Conservation (phyloP, 2,888 invertebrate species). For the Amblyjoppa fuscipennis region DNA sequence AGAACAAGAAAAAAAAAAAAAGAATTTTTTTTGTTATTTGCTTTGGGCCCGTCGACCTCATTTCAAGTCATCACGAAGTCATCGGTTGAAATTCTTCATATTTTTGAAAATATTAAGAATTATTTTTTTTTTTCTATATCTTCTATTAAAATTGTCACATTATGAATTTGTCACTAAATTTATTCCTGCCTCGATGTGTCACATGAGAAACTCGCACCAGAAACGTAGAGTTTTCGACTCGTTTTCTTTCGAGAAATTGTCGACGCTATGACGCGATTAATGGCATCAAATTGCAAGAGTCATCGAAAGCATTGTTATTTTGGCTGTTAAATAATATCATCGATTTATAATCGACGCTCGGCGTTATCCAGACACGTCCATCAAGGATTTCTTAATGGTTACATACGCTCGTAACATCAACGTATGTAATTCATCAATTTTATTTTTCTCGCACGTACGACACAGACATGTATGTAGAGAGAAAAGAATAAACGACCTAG, state of each 20-base stretch:
- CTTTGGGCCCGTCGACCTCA: neutral
- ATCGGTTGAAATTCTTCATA: neutral
- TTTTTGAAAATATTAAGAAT: neutral
- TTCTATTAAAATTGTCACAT: too few species aligned
- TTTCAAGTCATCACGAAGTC: neutral
- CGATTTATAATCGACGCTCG: neutral
- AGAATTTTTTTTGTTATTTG: neutral
- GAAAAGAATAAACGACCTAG: constrained; percentile 14
- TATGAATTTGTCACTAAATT: too few species aligned
- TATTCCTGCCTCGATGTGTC: too few species aligned
- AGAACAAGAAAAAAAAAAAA: neutral
- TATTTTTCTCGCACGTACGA: neutral
- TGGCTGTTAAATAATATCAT: neutral
- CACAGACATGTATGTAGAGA: neutral
- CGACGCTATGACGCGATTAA: too few species aligned
- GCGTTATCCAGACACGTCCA: neutral
- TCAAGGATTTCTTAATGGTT: neutral
- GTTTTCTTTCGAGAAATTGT: too few species aligned
- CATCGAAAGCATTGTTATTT: too few species aligned
- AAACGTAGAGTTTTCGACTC: too few species aligned
- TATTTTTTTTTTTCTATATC: too few species aligned
- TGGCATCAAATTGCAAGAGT: too few species aligned
- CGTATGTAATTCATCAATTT: neutral
- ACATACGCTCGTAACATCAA: neutral
- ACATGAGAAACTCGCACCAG: too few species aligned